phyloP scores from a whole-genome alignment of 1,140 invertebrate species.

The Diachasmimorpha longicaudata region DNA sequence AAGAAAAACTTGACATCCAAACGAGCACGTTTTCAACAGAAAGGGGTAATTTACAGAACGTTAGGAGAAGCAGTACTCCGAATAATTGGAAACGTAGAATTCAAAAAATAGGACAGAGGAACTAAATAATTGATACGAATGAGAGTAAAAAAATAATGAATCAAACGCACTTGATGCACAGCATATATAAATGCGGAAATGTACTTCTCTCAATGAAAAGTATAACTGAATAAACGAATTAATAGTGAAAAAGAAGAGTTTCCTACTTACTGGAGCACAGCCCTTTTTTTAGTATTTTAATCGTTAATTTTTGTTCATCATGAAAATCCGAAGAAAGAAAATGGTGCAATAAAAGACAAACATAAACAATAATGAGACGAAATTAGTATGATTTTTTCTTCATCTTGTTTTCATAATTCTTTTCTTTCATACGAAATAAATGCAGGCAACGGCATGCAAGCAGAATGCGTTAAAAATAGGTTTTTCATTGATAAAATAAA shows the following conservation, averaged over 20 bases:
- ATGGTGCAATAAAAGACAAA: slow-evolving; percentile 78
- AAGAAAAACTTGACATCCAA: not conserved
- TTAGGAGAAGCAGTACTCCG: slow-evolving; percentile 4
- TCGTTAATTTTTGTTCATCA: slow-evolving; percentile 56
- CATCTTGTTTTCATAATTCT: slow-evolving; percentile 18
- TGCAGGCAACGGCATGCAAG: slow-evolving; percentile 45
- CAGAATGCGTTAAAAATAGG: slow-evolving; percentile 48
- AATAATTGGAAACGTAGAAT: slow-evolving; percentile 16
- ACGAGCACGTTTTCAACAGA: slow-evolving; percentile 8
- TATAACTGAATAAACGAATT: slow-evolving; percentile 31
- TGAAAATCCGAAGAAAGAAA: slow-evolving; percentile 74
- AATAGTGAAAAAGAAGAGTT: slow-evolving; percentile 41
- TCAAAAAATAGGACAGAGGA: slow-evolving; percentile 4
- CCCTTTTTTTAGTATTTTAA: slow-evolving; percentile 67
- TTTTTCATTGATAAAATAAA: not conserved
- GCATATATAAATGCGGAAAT: slow-evolving; percentile 18
- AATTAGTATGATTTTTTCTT: slow-evolving; percentile 60
- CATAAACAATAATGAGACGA: slow-evolving; percentile 71
- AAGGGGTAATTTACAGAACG: slow-evolving; percentile 21
- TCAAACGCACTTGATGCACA: slow-evolving; percentile 16
- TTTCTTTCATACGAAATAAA: slow-evolving; percentile 37
- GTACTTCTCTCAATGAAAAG: not conserved
- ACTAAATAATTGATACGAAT: slow-evolving; percentile 22
- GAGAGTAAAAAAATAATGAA: slow-evolving; percentile 29
- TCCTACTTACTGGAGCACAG: slow-evolving; percentile 85